Base-by-base conservation (phyloP, 2,888 invertebrate species). In the Synergus japonicus region DNA sequence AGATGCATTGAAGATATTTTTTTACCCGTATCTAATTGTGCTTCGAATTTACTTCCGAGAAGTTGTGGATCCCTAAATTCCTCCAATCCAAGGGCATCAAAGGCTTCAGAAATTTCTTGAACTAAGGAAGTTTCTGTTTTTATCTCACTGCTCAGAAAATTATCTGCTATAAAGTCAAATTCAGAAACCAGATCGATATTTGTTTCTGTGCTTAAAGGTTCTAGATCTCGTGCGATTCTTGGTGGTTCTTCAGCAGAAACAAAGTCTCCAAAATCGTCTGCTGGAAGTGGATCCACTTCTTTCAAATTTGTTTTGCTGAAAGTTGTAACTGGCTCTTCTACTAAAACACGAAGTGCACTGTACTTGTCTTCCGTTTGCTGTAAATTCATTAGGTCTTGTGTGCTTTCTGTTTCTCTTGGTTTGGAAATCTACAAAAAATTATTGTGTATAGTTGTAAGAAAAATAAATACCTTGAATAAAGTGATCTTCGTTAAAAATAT, bases 241-340 rank as follows among this genome's bases (percentile, higher is more conserved):
- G 81, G 78, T 5, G 87, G 79, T 58, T 90, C 88, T 80, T 91
- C 89, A 3, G 92, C 92, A 7, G 92, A 92, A 29, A 92, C 88
- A 86, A 93, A 93, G 80, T 93, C 93, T 54, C 93, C 93, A 88
- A 93, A 93, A 82, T 93, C 93, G 82, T 93, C 93, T 44, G 84
- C 81, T 41, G 87, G 82, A 66, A 81, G 82, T 54, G 82, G 83
- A 69, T 83, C 81, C 64, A 82, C 81, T 73, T 79, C 78, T 78
- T 81, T 83, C 29, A 80, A n/a, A 46, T 85, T 83, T 79, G 73
- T 65, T 76, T 81, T 76, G 69, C 79, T 76, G 43, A 73, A 76
- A 73, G 58, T 54, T 41, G 76, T 43, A 78, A 65, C 8, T 58
- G 86, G 83, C 80, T 89, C 90, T 78, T 91, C 88, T 58, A 89